Percentiles rank a stretch among this genome's conserved stretches.
Evolutionary conservation across 1,140 invertebrate genomes (phyloP).

Genomic region (Paramacrobiotus metropolitanus): DNA sequence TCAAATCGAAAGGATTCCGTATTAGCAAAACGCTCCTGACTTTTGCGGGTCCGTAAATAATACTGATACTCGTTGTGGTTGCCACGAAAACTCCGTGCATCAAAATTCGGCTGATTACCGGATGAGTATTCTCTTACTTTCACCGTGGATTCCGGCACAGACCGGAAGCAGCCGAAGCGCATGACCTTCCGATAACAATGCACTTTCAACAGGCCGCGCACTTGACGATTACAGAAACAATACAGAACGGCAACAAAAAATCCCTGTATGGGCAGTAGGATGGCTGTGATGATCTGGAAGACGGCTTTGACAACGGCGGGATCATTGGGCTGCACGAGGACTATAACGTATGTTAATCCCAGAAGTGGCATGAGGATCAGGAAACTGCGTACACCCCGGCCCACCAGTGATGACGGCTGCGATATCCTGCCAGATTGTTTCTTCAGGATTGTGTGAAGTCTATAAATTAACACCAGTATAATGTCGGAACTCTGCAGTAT

Average conservation of each 20-base stretch:
- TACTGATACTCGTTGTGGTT: not conserved
- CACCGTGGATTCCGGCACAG: too few species aligned
- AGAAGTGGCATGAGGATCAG: not conserved
- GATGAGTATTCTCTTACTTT: too few species aligned
- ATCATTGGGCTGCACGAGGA: not conserved
- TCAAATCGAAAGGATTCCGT: too few species aligned
- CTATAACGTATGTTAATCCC: not conserved
- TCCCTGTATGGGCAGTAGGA: not conserved
- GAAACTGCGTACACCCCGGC: conserved; percentile 1
- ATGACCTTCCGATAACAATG: not conserved
- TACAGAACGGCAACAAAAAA: not conserved
- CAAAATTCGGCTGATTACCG: not conserved
- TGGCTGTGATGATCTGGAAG: not conserved
- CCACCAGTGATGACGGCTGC: not conserved
- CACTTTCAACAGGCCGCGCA: not conserved
- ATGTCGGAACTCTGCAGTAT: not conserved
- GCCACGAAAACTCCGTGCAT: not conserved
- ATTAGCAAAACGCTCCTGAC: too few species aligned
- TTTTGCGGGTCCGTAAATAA: not conserved
- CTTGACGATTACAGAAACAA: not conserved
- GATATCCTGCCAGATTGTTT: too few species aligned
- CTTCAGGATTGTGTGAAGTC: not conserved
- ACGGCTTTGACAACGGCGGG: not conserved
- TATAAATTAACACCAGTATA: not conserved
- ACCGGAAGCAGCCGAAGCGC: not conserved